Conservation (phyloP, 2,888 invertebrate species). For the Sinotaia quadrata region DNA sequence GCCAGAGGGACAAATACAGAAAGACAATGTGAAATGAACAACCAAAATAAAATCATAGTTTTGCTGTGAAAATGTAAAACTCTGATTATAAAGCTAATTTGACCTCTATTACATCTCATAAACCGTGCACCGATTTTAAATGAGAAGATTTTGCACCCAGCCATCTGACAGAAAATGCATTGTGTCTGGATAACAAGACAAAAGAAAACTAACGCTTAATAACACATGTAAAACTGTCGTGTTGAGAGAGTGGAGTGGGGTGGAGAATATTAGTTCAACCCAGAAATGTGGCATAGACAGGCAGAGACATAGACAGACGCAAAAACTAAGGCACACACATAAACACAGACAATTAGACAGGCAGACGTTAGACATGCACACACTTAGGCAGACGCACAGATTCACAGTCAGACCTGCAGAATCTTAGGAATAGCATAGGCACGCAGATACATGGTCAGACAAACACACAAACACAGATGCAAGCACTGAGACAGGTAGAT, state of each 20-base stretch:
- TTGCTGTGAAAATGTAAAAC: too few species aligned
- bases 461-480: not conserved
- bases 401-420: not conserved
- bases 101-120: too few species aligned
- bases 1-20: not conserved
- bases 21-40: not conserved
- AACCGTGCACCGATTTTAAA: too few species aligned
- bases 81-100: too few species aligned
- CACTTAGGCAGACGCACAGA: not conserved
- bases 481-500: not conserved
- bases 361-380: too few species aligned
- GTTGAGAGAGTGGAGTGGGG: too few species aligned
- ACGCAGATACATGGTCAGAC: not conserved
- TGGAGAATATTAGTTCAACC: too few species aligned
- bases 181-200: not conserved
- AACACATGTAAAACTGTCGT: constrained; percentile 5
- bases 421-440: not conserved
- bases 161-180: too few species aligned
- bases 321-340: not conserved
- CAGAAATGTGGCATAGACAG: not conserved
- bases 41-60: too few species aligned
- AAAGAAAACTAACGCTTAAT: not conserved
- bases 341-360: not conserved
- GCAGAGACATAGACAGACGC: not conserved
- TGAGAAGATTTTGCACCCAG: too few species aligned